Evolutionary conservation across 2,113 vertebrate species (phyloP).

Genomic region (Lepisosteus osseus): DNA sequence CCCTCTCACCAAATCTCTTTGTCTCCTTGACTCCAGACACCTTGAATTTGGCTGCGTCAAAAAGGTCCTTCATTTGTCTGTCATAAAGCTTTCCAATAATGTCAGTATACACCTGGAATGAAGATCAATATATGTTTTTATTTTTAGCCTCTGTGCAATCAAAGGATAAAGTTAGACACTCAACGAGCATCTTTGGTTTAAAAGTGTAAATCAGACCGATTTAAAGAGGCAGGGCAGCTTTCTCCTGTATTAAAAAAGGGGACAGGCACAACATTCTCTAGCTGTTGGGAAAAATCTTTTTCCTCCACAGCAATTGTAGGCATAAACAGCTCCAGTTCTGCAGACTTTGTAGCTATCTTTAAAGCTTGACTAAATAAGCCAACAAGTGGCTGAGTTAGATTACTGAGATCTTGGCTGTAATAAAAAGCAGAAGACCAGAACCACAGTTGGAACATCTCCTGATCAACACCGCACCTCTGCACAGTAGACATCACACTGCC

Average conservation of each 20-base stretch:
- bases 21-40: conserved; percentile 40
- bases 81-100: conserved; percentile 34
- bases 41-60: conserved; percentile 32
- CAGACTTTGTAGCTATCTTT: no score
- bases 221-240: neutral
- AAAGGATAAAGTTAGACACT: neutral
- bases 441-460: no score
- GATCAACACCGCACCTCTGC: no score
- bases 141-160: neutral
- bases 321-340: no score
- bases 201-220: neutral
- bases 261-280: neutral
- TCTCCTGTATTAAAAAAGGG: neutral
- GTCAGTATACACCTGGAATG: conserved; percentile 43
- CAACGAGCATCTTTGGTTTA: neutral
- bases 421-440: no score
- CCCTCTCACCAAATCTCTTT: conserved; percentile 25
- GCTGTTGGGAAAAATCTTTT: neutral
- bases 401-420: no score
- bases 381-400: no score
- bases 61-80: conserved; percentile 39
- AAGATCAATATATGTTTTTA: neutral
- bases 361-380: no score
- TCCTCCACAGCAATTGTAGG: neutral
- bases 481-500: no score